phyloP scores from a whole-genome alignment of 2,113 vertebrate species.

The Poeciliopsis turrubarensis region DNA sequence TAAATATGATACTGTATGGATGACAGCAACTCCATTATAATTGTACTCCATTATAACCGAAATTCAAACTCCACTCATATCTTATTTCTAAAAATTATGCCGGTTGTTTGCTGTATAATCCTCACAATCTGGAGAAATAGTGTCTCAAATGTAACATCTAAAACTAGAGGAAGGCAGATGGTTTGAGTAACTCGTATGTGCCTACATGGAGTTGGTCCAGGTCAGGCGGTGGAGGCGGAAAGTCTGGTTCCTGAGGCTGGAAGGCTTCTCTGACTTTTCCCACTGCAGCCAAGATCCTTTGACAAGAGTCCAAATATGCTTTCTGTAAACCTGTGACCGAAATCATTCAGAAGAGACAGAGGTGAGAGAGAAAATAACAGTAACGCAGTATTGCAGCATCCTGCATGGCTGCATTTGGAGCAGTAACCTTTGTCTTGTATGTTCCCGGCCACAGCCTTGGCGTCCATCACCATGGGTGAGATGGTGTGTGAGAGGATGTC shows the following conservation, averaged over 20 bases:
- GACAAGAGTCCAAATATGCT: conserved; percentile 94
- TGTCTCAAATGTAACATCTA: background rate
- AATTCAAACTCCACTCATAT: no score
- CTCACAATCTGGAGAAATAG: no score
- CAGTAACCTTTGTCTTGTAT: conserved; percentile 94
- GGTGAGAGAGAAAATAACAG: background rate
- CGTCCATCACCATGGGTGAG: conserved; percentile 98
- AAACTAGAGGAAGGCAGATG: background rate
- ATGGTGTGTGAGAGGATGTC: conserved; percentile 95
- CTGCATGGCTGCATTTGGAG: background rate
- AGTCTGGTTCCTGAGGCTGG: conserved; percentile 95
- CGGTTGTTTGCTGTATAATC: no score
- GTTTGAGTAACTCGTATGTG: conserved; percentile 13
- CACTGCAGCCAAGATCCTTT: conserved; percentile 93
- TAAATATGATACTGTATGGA: no score
- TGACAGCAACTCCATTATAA: no score
- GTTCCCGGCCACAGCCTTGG: conserved; percentile 97
- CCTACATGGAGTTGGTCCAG: conserved; percentile 94
- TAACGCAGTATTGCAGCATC: background rate
- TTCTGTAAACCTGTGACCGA: conserved; percentile 88
- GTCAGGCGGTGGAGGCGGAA: conserved; percentile 95
- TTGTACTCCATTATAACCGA: no score
- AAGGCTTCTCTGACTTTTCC: conserved; percentile 98
- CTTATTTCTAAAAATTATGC: no score
- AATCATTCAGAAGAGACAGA: background rate